phyloP scores from a whole-genome alignment of 2,888 invertebrate species.

The Dryobota labecula region DNA sequence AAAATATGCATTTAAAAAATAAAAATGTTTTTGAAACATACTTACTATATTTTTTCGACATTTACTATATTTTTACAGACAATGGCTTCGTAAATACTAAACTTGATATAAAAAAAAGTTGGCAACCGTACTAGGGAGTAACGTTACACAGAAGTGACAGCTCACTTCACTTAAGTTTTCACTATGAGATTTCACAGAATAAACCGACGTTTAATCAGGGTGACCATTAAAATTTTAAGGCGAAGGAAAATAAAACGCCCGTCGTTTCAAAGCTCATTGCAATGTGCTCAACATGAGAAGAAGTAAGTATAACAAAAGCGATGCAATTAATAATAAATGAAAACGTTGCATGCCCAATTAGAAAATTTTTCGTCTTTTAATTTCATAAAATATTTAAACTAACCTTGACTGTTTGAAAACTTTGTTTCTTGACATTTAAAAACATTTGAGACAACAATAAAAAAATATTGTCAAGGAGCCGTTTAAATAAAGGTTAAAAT shows the following conservation, averaged over 20 bases:
- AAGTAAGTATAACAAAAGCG: constrained; percentile 33
- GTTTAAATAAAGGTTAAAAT: constrained; percentile 19
- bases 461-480: constrained; percentile 42
- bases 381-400: constrained; percentile 40
- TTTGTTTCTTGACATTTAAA: constrained; percentile 42
- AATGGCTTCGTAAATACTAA: no score
- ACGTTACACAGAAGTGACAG: no score
- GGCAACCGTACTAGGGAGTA: no score
- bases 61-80: no score
- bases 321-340: constrained; percentile 49
- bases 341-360: constrained; percentile 53
- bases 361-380: constrained; percentile 53
- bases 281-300: constrained; percentile 8
- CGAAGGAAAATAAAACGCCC: background rate
- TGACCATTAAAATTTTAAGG: no score
- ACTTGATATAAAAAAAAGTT: no score
- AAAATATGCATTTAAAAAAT: no score
- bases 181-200: background rate
- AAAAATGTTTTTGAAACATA: no score
- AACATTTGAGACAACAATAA: constrained; percentile 40
- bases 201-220: background rate
- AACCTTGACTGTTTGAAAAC: constrained; percentile 53
- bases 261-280: background rate
- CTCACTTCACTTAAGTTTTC: background rate
- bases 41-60: no score